Evolutionary conservation across 2,888 invertebrate species (phyloP), one percentile per base, ranked within the genome.

Genomic region (Pollenia angustigena): DNA sequence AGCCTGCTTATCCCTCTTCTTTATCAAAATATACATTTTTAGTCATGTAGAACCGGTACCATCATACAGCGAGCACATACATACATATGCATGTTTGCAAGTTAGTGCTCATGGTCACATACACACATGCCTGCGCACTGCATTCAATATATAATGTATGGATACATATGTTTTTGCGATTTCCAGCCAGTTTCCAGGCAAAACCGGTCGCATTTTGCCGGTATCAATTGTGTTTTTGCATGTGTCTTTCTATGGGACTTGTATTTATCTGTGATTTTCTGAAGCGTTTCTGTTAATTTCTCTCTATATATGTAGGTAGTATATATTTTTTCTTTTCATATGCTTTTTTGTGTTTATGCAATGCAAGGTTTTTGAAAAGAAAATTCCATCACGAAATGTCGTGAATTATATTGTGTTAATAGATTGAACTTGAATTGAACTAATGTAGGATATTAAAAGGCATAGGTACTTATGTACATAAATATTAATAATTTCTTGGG

Each of bases 121-220:
- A 52, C 32, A 16, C 83, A 66, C 78, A 56, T 62, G 71, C 71
- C 64, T 64, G 40, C 52, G 71, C 71, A 32, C 64, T 64, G 40
- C 52, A 46, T 62, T 71, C 40, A 74, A 64, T 46, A 11, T 48
- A 46, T 14, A 46, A 46, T 62, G 18, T 16, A 62, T 62, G 54
- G 48, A 69, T 75, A 69, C 68, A 60, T 52, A 50, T 12, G 18
- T 66, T 52, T 42, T 58, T 85, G 56, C 23, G 52, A 56, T 50
- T 83, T 87, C 78, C 79, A 82, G 85, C 69, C 64, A 32, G 48
- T 71, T 80, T 78, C 69, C 72, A 66, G 52, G 72, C 56, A 52
- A 76, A 85, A 87, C 87, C 78, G 81, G 87, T 87, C 78, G 76
- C 66, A 84, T 78, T 87, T 85, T 87, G 85, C 87, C 87, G 87